Evolutionary conservation across 1,140 invertebrate species (phyloP), one percentile per base, ranked within the genome.

Genomic region (Agraylea sexmaculata): DNA sequence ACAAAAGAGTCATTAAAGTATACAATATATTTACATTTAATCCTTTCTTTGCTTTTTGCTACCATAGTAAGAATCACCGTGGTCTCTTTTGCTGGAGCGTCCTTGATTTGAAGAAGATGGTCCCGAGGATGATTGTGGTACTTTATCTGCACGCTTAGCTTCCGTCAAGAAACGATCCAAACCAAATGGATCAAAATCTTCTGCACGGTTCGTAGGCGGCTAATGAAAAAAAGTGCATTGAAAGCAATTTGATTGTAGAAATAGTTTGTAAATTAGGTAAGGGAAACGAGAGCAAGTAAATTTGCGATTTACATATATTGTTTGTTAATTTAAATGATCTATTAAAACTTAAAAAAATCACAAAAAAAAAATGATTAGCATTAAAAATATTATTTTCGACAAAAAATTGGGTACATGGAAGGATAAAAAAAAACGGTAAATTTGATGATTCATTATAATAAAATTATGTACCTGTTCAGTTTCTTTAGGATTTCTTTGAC

Each of bases 131-230:
- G 37, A 12, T 18, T 20, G 27, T 4, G 25, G 23, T 19, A 42
- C 42, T 53, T 70, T 79, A 51, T 80, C 81, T 0, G 84, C 88
- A 42, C 83, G 77, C 59, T 98, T 97, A 35, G 91, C 93, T 63
- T 93, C 85, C 48, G 85, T 88, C 71, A 99, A 89, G 74, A 99
- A 96, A 60, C 93, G 87, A 77, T 93, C 90, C 51, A 98, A 69
- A 68, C 92, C 92, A 61, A 98, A 99, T 33, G 91, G 90, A 86
- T 98, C 93, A 52, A 88, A 85, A 54, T 92, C 87, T 1, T 64
- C 62, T 0, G 47, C 37, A 40, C 40, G 57, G 42, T 38, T 54
- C 52, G 12, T 43, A 38, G 41, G 46, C 36, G 22, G 54, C 47
- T 49, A n/a, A n/a, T n/a, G 40, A 18, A 42, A 34, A 35, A 21